Percentiles rank a stretch among this genome's conserved stretches.
phyloP scores from a whole-genome alignment of 2,797 vertebrate species.

The Falco cherrug region DNA sequence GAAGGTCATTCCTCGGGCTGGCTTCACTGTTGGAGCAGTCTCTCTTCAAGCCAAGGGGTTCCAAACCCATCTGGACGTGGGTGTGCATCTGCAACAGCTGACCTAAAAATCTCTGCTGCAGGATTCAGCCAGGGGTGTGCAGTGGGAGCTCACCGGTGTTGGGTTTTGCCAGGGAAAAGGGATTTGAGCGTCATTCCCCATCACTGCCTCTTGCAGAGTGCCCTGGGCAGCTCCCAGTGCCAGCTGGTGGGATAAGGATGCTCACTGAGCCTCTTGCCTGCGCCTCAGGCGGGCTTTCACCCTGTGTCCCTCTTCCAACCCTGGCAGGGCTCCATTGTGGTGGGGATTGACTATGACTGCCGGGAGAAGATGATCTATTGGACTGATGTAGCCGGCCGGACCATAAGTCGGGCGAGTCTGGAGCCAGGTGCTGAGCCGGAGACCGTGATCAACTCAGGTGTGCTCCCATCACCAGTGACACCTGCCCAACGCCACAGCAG shows the following conservation, averaged over 20 bases:
- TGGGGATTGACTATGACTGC: constrained; percentile 94
- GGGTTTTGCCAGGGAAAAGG: not conserved
- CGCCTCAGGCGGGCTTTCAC: not conserved
- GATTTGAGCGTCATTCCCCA: not conserved
- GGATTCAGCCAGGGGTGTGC: not conserved
- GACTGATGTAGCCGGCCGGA: constrained; percentile 91
- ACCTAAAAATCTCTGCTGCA: not conserved
- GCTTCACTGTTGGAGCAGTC: not conserved
- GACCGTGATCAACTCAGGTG: constrained; percentile 87
- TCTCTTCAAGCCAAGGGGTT: not conserved
- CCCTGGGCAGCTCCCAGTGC: not conserved
- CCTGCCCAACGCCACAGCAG: not conserved
- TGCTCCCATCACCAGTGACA: not conserved
- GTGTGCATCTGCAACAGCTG: not conserved
- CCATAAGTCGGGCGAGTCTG: constrained; percentile 87
- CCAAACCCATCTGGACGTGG: not conserved
- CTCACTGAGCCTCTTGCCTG: rapidly evolving
- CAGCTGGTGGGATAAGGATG: rapidly evolving
- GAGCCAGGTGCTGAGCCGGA: constrained; percentile 88
- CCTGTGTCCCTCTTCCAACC: not conserved
- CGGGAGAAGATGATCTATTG: constrained; percentile 90
- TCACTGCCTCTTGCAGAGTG: not conserved
- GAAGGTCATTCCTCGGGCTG: not conserved
- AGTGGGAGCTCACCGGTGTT: rapidly evolving
- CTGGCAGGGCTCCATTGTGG: constrained; percentile 92